These are phyloP conservation scores for Drosophila sturtevanti DNA, from an alignment of 1,140 invertebrate species.

Conservation along the genomic window DNA sequence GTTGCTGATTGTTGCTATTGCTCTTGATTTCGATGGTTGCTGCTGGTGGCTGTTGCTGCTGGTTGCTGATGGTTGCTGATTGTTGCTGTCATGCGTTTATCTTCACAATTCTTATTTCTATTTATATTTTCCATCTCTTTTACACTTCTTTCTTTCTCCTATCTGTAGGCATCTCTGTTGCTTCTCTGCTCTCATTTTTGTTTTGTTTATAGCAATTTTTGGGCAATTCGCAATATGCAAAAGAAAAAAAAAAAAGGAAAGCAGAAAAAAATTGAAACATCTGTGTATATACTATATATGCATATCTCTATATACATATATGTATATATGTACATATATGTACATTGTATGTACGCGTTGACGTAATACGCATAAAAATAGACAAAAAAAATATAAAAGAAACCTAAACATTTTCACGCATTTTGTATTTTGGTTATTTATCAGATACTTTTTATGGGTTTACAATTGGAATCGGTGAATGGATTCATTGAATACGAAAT, in stretches of 20 bases:
- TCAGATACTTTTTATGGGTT: constrained; percentile 8
- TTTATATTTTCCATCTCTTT: constrained; percentile 39
- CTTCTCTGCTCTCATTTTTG: constrained; percentile 26
- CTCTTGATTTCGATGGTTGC: constrained; percentile 24
- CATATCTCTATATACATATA: not conserved
- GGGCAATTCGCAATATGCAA: constrained; percentile 51
- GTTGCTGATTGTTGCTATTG: constrained; percentile 19
- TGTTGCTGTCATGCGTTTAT: constrained; percentile 19
- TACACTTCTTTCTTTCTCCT: not conserved
- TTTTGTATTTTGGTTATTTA: constrained; percentile 39
- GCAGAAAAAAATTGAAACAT: constrained; percentile 41
- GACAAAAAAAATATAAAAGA: constrained; percentile 25
- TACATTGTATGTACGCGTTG: constrained; percentile 31
- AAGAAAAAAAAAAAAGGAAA: constrained; percentile 4
- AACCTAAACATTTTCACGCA: constrained; percentile 49
- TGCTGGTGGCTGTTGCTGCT: constrained; percentile 11
- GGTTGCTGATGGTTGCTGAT: not conserved
- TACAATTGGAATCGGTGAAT: constrained; percentile 8
- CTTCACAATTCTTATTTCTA: constrained; percentile 42
- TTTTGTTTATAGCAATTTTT: constrained; percentile 69
- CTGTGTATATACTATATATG: constrained; percentile 21
- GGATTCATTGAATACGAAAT: not conserved
- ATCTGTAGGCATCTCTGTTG: not conserved
- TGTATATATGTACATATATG: not conserved
- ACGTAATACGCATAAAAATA: constrained; percentile 75